Evolutionary conservation across 2,113 vertebrate genomes (phyloP).

Genomic region (Rhabdornis inornatus): DNA sequence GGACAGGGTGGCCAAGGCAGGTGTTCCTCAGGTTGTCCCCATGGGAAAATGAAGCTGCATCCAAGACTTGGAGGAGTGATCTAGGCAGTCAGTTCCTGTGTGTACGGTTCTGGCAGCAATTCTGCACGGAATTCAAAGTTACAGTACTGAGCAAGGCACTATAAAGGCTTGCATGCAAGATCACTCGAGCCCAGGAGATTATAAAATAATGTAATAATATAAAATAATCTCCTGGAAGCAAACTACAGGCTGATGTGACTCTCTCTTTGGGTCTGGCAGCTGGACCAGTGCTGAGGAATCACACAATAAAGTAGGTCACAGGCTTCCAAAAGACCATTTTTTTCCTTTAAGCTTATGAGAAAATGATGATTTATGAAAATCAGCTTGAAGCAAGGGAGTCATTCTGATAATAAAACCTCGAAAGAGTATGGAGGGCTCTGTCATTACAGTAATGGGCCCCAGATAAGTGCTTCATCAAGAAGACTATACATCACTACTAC

Average conservation of each 20-base stretch:
- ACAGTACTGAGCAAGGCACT: not conserved
- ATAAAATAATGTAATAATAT: not conserved
- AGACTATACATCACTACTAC: not conserved
- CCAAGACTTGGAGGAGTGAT: not conserved
- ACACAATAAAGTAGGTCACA: not conserved
- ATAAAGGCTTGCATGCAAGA: not conserved
- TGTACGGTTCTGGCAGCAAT: not conserved
- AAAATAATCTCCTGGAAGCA: conserved; percentile 16
- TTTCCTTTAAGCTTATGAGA: not conserved
- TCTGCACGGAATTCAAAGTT: not conserved
- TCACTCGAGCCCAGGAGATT: not conserved
- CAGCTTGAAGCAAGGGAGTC: conserved; percentile 21
- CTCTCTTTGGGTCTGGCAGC: conserved; percentile 1
- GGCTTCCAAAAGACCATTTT: not conserved
- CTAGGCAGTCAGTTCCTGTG: not conserved
- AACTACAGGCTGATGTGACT: not conserved
- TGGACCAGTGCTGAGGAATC: not conserved
- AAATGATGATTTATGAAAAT: conserved; percentile 50
- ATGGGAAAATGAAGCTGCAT: not conserved
- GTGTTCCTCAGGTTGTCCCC: not conserved
- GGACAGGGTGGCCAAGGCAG: not conserved
- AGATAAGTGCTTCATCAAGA: conserved; percentile 34
- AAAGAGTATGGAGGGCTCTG: not conserved
- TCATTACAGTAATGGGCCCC: conserved; percentile 39
- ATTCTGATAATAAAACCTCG: conserved; percentile 37